Base-by-base conservation (phyloP, 2,113 vertebrate species). In the Hymenochirus boettgeri region DNA sequence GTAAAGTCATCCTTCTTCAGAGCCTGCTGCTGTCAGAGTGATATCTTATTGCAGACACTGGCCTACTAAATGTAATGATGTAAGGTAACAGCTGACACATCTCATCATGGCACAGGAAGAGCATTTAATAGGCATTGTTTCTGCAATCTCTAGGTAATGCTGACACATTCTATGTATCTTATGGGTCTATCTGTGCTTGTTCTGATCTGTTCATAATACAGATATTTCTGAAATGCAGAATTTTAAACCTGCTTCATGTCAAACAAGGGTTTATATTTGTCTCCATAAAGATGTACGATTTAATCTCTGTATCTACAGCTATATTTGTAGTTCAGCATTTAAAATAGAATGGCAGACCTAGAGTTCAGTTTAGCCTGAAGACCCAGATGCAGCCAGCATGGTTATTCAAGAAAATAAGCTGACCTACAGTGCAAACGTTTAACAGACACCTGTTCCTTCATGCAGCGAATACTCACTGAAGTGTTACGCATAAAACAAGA, bases 11-110 rank as follows among this genome's bases (percentile, higher is more conserved):
- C 31, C 31, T 29, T 57, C 29, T 57, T 18, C 29, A 22, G 27
- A 23, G 31, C 23, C 13, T 6, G 15, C 18, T 57, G 31, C 54
- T 22, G 31, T 57, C 18, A 35, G 54, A 57, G 37, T 35, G 17
- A 57, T 57, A 12, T 57, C 54, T 18, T 35, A 35, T 57, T 57
- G 37, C 54, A 57, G 54, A 19, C 54, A 57, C 18, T 31, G 37
- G 9, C 31, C 31, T 57, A 57, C 37, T 17, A 33, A 19, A 13
- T 37, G 3, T 29, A 57, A 8, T 57, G 54, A 57, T 57, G 27
- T 19, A 57, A 57, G 17, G 31, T 19, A 57, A 31, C 54, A 57
- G 54, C 54, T 57, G 54, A n/a, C 54, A 33, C 12, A 29, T 7
- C 19, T 31, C 54, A 55, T 55, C 52, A 57, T 35, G 54, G 11